Evolutionary conservation across 2,888 invertebrate genomes (phyloP), one percentile per base, ranked within the genome.

Genomic region (Phasia obesa): DNA sequence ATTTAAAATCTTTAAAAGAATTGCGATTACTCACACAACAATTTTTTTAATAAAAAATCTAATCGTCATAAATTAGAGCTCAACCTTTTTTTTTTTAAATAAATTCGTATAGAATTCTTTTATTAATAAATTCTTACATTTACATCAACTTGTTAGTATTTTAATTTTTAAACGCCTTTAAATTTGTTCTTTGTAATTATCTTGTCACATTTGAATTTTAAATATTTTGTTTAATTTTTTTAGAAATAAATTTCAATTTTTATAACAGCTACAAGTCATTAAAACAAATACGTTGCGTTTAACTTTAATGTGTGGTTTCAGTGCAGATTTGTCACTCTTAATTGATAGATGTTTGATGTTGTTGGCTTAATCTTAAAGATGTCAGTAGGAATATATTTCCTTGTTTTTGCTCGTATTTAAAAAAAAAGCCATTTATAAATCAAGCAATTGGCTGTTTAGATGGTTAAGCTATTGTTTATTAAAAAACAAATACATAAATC

Each of bases 141-240:
- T 1, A 35, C 35, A 11, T 35, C 35, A 35, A 11, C 5, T 35
- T 11, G 35, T 6, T 35, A 35, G 1, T 64, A 44, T 73, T 42
- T 6, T 5, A 31, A 13, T 44, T 44, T 44, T 55, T 19, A 42
- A 74, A 55, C 11, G 23, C 42, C 5, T 23, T 51, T 21, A 31
- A 19, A 49, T 38, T 65, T 57, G 9, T 27, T 53, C 2, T 35
- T 31, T 15, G 13, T 47, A 70, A 75, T 78, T 82, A 78, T 38
- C 69, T 70, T 82, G 70, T 78, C 78, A 65, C 65, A 74, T 70
- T 64, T 59, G 70, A 49, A 69, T 82, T 77, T 69, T 1, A 82
- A 74, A 69, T 73, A 80, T 60, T 59, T 60, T 42, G 2, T 9
- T 38, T 67, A 35, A 35, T 35, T 11, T 75, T n/a, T 38, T 49